Evolutionary conservation across 2,113 vertebrate genomes (phyloP), one percentile per base, ranked within the genome.

Genomic region (Paratilapia polleni): DNA sequence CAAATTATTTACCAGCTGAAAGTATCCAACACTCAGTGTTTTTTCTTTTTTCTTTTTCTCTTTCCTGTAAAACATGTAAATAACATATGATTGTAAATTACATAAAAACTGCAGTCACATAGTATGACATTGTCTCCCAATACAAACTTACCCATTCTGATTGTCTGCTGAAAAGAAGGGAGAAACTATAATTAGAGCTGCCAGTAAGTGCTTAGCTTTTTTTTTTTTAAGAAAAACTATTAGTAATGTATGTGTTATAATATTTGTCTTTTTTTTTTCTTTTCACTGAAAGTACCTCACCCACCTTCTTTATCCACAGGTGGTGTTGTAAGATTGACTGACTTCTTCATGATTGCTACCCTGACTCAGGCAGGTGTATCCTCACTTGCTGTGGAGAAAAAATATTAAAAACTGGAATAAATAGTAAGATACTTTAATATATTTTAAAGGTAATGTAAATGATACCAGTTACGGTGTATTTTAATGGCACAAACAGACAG

Each of bases 1-100:
- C 14, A 47, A 15, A 31, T 31, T 73, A 82, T 43, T 94, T 94
- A 97, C 96, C 95, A 97, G 86, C 34, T 96, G 90, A 93, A 96
- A 96, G 88, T 94, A 97, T 86, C 95, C 95, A 83, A 97, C 80
- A 43, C 81, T 87, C 15, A 91, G 79, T 2, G 34, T n/a, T 4
- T 92, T 94, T 70, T 93, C 85, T 58, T 94, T 90, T 77, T 94
- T 90, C 82, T 93, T n/a, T n/a, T n/a, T 91, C 38, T 91, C 75
- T 54, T 74, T 49, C 77, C 92, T 95, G 85, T 34, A 81, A 93
- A 74, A 84, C 13, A 77, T n/a, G 6, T 19, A 52, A 52, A 74
- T 62, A 2, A 20, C 3, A 4, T n/a, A 20, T 3, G n/a, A 31
- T 6, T 73, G 38, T 31, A 9, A 64, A 26, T 17, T 14, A 59